Base-by-base conservation (phyloP, 2,797 vertebrate species). In the Diglossa cyanea region DNA sequence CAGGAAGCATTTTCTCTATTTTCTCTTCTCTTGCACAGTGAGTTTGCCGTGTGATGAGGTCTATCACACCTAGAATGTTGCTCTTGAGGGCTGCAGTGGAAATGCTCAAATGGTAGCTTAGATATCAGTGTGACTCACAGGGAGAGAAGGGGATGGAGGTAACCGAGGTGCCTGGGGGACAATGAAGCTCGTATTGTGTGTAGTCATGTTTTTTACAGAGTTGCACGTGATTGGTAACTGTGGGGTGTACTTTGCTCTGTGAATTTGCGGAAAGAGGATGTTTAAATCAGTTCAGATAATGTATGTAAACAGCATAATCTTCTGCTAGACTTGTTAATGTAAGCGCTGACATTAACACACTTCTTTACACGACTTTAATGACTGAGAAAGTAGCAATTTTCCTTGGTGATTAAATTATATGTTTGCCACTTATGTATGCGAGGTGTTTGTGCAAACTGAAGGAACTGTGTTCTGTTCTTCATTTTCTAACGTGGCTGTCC, bases 291-390 rank as follows among this genome's bases (percentile, higher is more conserved):
- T 93, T 96, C 95, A 91, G 85, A 84, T 95, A 93, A 93, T 93
- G 92, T 93, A 95, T 92, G 90, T 88, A 95, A 94, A 94, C 89
- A 96, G 70, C 94, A 74, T 92, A 93, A 92, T 93, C 95, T 96
- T 94, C 93, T 88, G 90, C 88, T 93, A 94, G 94, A 96, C 88
- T 96, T 95, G 93, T 93, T 97, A 96, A 96, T 86, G 82, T 94
- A 94, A 97, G 93, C 50, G 79, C 85, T 96, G 91, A 94, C 94
- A 95, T 96, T 93, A 97, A 91, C 95, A 92, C 50, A 65, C 81
- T 87, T 75, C 74, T 93, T 86, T 92, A 91, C 82, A 55, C 24
- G 61, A 92, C 87, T 96, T 94, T 93, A 95, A 94, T 97, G 94
- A 81, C 88, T 93, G 90, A 89, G 82, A 96, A 95, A 93, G 91